Conservation (phyloP, 2,888 invertebrate species). For the Drosophila nigritarsus region DNA sequence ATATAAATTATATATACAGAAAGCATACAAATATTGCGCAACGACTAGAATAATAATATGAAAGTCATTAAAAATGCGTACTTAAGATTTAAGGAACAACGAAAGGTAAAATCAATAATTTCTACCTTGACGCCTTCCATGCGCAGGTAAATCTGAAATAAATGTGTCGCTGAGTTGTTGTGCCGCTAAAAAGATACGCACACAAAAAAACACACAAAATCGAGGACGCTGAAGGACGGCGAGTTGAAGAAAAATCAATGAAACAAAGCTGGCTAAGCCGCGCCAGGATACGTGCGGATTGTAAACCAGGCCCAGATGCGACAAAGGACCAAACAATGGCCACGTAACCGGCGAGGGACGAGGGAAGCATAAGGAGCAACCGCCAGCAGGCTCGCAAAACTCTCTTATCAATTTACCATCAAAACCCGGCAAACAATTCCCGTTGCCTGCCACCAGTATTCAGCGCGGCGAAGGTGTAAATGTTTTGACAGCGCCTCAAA, state of each 20-base stretch:
- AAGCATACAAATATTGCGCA: neutral
- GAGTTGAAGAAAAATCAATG: slow-evolving; percentile 52
- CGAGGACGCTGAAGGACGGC: slow-evolving; percentile 6
- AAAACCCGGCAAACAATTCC: slow-evolving; percentile 7
- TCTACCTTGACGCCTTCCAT: slow-evolving; percentile 26
- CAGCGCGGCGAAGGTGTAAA: slow-evolving; percentile 23
- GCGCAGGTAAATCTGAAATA: slow-evolving; percentile 38
- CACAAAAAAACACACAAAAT: neutral
- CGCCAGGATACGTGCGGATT: slow-evolving; percentile 56
- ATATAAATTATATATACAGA: neutral
- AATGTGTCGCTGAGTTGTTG: slow-evolving; percentile 30
- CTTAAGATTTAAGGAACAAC: slow-evolving; percentile 15
- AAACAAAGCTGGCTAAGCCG: slow-evolving; percentile 48
- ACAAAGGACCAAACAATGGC: slow-evolving; percentile 50
- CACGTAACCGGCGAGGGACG: slow-evolving; percentile 54
- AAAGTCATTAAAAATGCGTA: neutral
- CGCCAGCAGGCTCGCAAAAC: neutral
- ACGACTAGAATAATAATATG: neutral
- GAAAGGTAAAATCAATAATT: slow-evolving; percentile 39
- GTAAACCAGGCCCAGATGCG: slow-evolving; percentile 37
- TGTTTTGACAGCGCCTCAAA: slow-evolving; percentile 33
- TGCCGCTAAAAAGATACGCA: slow-evolving; percentile 12
- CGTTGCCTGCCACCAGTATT: neutral
- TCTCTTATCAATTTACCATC: slow-evolving; percentile 47
- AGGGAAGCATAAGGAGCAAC: slow-evolving; percentile 1